Evolutionary conservation across 2,797 vertebrate genomes (phyloP), one percentile per base, ranked within the genome.

Genomic region (Octomys mimax): DNA sequence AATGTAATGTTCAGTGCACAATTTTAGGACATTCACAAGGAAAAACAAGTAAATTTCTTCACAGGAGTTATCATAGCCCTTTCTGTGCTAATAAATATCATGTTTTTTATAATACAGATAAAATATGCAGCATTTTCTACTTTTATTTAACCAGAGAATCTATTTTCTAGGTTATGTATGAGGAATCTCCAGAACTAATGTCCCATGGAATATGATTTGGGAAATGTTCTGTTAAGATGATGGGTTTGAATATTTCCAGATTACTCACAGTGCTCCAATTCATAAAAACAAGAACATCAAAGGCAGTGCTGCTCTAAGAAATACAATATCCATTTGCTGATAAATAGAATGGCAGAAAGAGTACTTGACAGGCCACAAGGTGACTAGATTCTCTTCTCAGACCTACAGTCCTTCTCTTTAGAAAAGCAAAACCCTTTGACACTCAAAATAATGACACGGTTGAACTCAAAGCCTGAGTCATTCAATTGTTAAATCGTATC

Each of bases 81-180:
- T 78, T 87, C 71, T 54, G 26, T 28, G 3, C 28, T 70, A 57
- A 83, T n/a, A 61, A 31, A 39, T 31, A 77, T 2, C 61, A 54
- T 2, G 3, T 16, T 19, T n/a, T 84, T 31, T 24, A 16, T 86
- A 79, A 68, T 18, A 62, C 42, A 90, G 14, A 96, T 18, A 80
- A 88, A 1, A 3, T 70, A 36, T 59, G 19, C 0, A 18, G 21
- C 5, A 42, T 85, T 92, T 71, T 39, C 46, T 1, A 46, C 9
- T 87, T 95, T 95, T 78, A 95, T 83, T 87, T 90, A 89, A 93
- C 22, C 21, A 52, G 70, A 92, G 33, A 95, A 84, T 87, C 42
- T 77, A 46, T 81, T 68, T 87, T 85, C 59, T 59, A 91, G 36
- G 24, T 81, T 93, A 70, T 81, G 93, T 42, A 81, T 59, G 89